Evolutionary conservation across 2,797 vertebrate genomes (phyloP).

Genomic region (Knipowitschia caucasica): DNA sequence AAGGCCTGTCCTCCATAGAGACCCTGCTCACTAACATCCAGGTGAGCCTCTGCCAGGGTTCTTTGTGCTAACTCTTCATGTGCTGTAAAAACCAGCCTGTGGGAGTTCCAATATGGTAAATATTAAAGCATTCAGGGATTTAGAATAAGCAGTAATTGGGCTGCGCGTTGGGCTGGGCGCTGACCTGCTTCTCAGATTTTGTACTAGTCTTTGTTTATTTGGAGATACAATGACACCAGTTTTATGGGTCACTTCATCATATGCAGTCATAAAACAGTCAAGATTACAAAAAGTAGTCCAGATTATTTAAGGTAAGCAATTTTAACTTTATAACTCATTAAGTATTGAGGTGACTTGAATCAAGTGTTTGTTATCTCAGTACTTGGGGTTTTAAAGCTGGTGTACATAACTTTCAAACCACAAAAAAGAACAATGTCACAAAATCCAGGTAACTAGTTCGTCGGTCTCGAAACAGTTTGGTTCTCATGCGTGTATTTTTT

Average conservation of each 20-base stretch:
- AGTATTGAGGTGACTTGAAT: no score
- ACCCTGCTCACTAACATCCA: constrained; percentile 99
- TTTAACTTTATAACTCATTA: no score
- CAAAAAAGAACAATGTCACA: no score
- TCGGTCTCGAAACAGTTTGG: no score
- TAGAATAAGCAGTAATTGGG: constrained; percentile 55
- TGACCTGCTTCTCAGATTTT: constrained; percentile 68
- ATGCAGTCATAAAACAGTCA: background rate
- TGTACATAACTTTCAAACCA: no score
- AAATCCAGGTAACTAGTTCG: no score
- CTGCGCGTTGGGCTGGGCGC: constrained; percentile 63
- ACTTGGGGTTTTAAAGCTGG: no score
- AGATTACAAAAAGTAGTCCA: background rate
- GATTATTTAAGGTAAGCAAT: no score
- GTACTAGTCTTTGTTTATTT: constrained; percentile 55
- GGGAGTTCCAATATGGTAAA: constrained; percentile 65
- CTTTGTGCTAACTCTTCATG: constrained; percentile 54
- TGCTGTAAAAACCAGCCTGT: constrained; percentile 59
- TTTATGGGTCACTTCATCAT: constrained; percentile 1
- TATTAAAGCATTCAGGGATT: constrained; percentile 54
- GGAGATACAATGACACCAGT: constrained; percentile 37
- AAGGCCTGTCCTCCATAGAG: constrained; percentile 99
- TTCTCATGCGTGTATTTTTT: no score
- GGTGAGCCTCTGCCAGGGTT: constrained; percentile 80
- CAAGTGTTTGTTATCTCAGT: no score